Evolutionary conservation across 1,140 invertebrate species (phyloP).

Genomic region (Hestina assimilis): DNA sequence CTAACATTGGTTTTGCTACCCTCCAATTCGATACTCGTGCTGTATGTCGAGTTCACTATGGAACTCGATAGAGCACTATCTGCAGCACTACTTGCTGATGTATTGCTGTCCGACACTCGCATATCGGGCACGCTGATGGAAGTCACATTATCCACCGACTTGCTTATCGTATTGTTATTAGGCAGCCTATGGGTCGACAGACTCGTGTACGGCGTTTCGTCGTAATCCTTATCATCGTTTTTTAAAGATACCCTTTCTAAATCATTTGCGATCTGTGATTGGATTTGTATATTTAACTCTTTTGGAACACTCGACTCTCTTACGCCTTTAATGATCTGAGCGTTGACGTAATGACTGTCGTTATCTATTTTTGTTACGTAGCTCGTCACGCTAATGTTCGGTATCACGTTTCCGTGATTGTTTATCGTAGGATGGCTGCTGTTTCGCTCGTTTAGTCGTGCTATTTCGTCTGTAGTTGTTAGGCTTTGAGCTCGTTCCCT

Average conservation of each 20-base stretch:
- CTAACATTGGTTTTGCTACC: constrained; percentile 47
- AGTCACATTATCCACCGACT: constrained; percentile 66
- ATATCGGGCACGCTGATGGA: constrained; percentile 61
- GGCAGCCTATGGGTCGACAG: constrained; percentile 57
- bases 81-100: constrained; percentile 32
- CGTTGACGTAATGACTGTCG: constrained; percentile 71
- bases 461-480: constrained; percentile 83
- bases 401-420: constrained; percentile 43
- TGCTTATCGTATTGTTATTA: constrained; percentile 55
- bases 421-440: constrained; percentile 60
- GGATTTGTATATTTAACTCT: constrained; percentile 44
- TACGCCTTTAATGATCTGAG: constrained; percentile 67
- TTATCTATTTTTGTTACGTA: constrained; percentile 43
- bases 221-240: constrained; percentile 51
- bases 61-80: constrained; percentile 57
- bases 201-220: constrained; percentile 70
- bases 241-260: constrained; percentile 50
- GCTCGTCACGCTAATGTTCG: constrained; percentile 31
- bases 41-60: constrained; percentile 27
- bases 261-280: constrained; percentile 42
- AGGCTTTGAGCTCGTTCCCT: constrained; percentile 82
- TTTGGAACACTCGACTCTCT: constrained; percentile 58
- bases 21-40: constrained; percentile 43
- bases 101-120: constrained; percentile 36
- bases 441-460: constrained; percentile 62